Base-by-base conservation (phyloP, 2,888 invertebrate species). In the Oligia fasciuncula region DNA sequence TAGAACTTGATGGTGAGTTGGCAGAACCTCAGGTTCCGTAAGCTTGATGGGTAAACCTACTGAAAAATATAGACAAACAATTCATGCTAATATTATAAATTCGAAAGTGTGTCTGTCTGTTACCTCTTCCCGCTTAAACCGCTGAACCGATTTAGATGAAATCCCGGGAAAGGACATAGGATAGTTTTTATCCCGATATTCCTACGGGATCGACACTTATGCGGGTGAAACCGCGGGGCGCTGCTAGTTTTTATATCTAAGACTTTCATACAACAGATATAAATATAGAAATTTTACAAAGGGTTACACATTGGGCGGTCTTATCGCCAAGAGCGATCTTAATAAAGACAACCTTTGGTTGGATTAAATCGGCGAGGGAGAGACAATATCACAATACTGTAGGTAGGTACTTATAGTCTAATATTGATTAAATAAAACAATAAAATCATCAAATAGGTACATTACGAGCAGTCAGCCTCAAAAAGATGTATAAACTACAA, bases 1-100 rank as follows among this genome's bases (percentile, higher is more conserved):
- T 95, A 0, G 87, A 93, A 70, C 90, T 96, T 3, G 92, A 94
- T 60, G 96, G 96, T 97, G 80, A 90, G 92, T 81, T 46, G 49
- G 23, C 63, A 19, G 19, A 57, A 35, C 19, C 8, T 40, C 11
- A 5, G 14, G 49, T 49, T 49, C 49, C 49, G 2, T 29, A 29
- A 29, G 8, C 14, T 54, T 23, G 57, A n/a, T 57, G 9, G 17
- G 5, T 70, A 5, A 23, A 57, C 23, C 23, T 40, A 9, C 8
- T 54, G 35, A 5, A 14, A 40, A 40, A 70, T 60, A 11, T n/a
- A 60, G 57, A 5, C 40, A 40, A 40, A 40, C 40, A 35, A 35
- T 35, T 4, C 35, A 35, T 35, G 3, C 35, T 35, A 35, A 35
- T 35, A 35, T 35, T 35, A 35, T 35, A 35, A 35, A 35, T 35